Evolutionary conservation across 1,140 invertebrate species (phyloP), one percentile per base, ranked within the genome.

Genomic region (Conus ventricosus): DNA sequence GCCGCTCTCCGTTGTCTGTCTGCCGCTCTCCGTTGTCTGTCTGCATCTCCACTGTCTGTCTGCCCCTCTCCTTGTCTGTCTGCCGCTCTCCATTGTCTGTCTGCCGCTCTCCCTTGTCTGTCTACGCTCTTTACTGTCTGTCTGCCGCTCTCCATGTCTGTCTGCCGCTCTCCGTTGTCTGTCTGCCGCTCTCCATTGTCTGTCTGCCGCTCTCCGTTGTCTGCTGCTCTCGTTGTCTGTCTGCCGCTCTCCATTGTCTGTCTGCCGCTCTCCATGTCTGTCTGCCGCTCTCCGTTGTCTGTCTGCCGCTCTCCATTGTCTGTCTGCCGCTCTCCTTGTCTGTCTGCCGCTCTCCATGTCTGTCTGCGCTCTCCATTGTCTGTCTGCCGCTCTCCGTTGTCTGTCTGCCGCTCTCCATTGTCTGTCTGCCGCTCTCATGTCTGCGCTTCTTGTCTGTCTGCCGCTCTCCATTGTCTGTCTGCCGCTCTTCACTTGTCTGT

Each of bases 191-290:
- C 39, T 39, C 39, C 39, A 3, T 39, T 67, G 83, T 25, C 87
- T 86, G 60, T 7, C 15, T 60, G 55, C n/a, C n/a, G n/a, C 39
- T 39, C 39, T 39, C 39, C 39, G 39, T 39, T 67, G 83, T 25
- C 87, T 86, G 60, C 39, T 39, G n/a, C 39, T 39, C 39, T n/a
- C 39, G 39, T 39, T 67, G 83, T 25, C 87, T 86, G 60, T 7
- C 15, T 60, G 55, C n/a, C n/a, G n/a, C 39, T 39, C 39, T 39
- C 39, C 39, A 3, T 39, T 67, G 83, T 25, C 87, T 86, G 60
- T 7, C 15, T 60, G 55, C n/a, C n/a, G n/a, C n/a, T n/a, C n/a
- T n/a, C n/a, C n/a, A n/a, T n/a, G n/a, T n/a, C n/a, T n/a, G n/a
- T n/a, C n/a, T n/a, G n/a, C n/a, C n/a, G n/a, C 39, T 39, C 39